Evolutionary conservation across 2,888 invertebrate genomes (phyloP), one percentile per base, ranked within the genome.

Genomic region (Scaptodrosophila latifasciaeformis): DNA sequence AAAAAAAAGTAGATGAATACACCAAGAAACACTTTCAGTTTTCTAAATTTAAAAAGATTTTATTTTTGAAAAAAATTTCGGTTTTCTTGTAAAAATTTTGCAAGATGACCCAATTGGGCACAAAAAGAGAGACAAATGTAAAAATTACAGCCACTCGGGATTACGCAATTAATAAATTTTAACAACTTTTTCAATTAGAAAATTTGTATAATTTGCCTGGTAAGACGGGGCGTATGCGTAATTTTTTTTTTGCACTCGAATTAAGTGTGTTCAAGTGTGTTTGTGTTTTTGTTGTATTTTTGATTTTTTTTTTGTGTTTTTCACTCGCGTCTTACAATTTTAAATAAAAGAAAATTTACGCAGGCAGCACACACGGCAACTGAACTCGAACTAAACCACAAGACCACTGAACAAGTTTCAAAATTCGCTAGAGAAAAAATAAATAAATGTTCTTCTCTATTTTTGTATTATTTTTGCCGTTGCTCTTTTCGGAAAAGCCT

Each of bases 21-120:
- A 27, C 27, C 5, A n/a, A 62, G 18, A 52, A 74, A 66, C 72
- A 72, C 77, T 77, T 80, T 74, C 65, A 37, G 51, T 66, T 75
- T 76, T 80, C 74, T 77, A 74, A 77, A 59, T 76, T 79, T 70
- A 70, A 2, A 70, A 60, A 58, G 61, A 46, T 67, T 72, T 74
- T 74, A 77, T 80, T 74, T 74, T 59, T 79, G 69, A 77, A 51
- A 40, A 37, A 12, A 54, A 27, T 53, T 62, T 46, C 68, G 40
- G 7, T 6, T 15, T 39, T 56, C 9, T 54, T 62, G 49, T 63
- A 59, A 64, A 63, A 70, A 3, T 1, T 37, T 37, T 60, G 80
- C 77, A 65, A 77, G 78, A 80, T 77, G 80, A 77, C 80, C 80
- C 65, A n/a, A n/a, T n/a, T n/a, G n/a, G n/a, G n/a, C n/a, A n/a